Percentiles rank a stretch among this genome's conserved stretches.
These are phyloP conservation scores for Coracopsis vasa DNA, from an alignment of 2,113 vertebrate genomes.

Conservation along the genomic window DNA sequence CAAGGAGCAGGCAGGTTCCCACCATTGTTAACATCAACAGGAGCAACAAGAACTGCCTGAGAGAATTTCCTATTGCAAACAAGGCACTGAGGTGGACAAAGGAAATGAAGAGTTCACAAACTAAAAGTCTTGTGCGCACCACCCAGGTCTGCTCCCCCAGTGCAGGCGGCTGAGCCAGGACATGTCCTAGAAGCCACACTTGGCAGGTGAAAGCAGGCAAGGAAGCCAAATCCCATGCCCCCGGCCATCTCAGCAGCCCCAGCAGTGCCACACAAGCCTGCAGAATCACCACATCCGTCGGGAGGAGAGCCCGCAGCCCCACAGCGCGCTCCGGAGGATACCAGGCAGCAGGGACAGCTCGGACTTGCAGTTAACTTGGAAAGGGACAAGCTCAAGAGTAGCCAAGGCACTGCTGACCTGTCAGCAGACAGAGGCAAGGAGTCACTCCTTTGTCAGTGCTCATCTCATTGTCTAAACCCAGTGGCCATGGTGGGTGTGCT, in stretches of 20 bases:
- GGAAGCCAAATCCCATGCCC: neutral
- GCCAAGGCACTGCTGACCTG: neutral
- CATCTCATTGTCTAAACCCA: neutral
- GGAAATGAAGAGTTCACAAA: neutral
- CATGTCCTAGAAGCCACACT: neutral
- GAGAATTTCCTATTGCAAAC: conserved; percentile 20
- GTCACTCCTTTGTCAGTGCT: fast-evolving
- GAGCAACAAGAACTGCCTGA: neutral
- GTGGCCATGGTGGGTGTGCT: fast-evolving
- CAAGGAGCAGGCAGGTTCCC: conserved; percentile 13
- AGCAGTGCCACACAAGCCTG: neutral
- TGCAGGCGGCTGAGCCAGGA: neutral
- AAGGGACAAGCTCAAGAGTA: neutral
- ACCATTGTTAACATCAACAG: conserved; percentile 11
- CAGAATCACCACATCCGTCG: fast-evolving
- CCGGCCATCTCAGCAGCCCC: neutral
- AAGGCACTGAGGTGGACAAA: neutral
- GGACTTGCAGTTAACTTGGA: neutral
- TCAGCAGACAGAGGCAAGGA: neutral
- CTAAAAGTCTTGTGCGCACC: neutral
- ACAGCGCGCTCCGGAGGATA: fast-evolving
- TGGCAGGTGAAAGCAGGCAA: neutral
- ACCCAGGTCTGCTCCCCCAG: neutral
- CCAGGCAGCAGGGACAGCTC: neutral
- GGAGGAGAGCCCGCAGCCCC: fast-evolving